A percentile compares a stretch with the other conserved stretches of the same genome.
Evolutionary conservation across 2,888 invertebrate species (phyloP).

Genomic region (Idaea biselata): DNA sequence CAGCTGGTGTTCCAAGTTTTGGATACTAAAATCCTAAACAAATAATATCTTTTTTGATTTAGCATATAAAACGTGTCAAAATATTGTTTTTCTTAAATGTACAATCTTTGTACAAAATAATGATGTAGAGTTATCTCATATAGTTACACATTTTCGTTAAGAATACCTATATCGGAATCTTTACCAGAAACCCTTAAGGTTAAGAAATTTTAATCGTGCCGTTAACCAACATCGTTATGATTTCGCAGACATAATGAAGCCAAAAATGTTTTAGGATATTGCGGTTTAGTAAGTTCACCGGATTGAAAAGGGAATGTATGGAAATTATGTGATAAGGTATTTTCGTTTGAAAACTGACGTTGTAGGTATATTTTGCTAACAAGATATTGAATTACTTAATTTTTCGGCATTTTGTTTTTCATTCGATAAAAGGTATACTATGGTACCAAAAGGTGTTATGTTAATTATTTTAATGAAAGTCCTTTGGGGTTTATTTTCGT

Average conservation of each 20-base stretch:
- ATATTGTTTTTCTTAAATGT: neutral
- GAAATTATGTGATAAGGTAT: neutral
- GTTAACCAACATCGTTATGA: slow-evolving; percentile 42
- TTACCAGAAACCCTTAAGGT: slow-evolving; percentile 47
- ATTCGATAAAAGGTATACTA: too few species aligned
- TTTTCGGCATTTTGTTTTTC: neutral
- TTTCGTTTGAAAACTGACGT: neutral
- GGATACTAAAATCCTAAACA: slow-evolving; percentile 1
- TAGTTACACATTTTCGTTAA: neutral
- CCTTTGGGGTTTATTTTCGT: too few species aligned
- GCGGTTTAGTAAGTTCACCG: slow-evolving; percentile 13
- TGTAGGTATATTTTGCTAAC: neutral
- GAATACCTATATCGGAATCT: slow-evolving; percentile 4
- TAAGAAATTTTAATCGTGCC: slow-evolving; percentile 45
- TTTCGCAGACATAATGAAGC: slow-evolving; percentile 37
- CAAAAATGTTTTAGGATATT: slow-evolving; percentile 28
- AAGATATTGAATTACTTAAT: neutral
- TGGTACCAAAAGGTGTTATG: too few species aligned
- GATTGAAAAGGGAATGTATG: neutral
- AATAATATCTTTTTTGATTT: neutral
- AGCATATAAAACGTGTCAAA: neutral
- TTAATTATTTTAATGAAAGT: too few species aligned
- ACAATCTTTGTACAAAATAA: neutral
- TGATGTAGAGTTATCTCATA: neutral
- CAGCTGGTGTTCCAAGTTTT: slow-evolving; percentile 42